A percentile compares a stretch with the other conserved stretches of the same genome.
Conservation (phyloP, 2,888 invertebrate genomes). For the Macrosiphum euphorbiae region DNA sequence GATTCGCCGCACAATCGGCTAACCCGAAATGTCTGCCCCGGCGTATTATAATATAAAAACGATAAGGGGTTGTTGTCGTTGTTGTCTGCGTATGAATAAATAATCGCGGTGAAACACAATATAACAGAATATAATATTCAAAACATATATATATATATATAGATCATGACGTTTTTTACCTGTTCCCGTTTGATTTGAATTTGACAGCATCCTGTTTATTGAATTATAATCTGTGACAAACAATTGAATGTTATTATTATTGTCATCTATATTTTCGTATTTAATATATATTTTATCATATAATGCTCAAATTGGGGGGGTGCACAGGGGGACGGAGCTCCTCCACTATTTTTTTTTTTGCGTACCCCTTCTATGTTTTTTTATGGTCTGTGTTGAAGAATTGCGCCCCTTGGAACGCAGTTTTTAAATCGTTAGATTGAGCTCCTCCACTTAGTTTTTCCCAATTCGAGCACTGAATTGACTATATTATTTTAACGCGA, state of each 20-base stretch:
- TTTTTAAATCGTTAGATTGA: too few relatives aligned
- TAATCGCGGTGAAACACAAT: neutral
- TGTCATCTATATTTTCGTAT: neutral
- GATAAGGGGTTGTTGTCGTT: neutral
- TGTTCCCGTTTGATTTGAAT: slow-evolving; percentile 57
- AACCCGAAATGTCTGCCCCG: neutral
- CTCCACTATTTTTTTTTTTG: too few relatives aligned
- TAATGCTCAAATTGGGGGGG: too few relatives aligned
- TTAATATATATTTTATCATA: too few relatives aligned
- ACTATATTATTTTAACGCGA: neutral
- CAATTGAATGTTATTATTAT: neutral
- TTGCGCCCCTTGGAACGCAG: too few relatives aligned
- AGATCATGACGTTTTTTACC: slow-evolving; percentile 21
- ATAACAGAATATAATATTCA: neutral
- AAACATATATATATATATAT: neutral
- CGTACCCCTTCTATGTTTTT: too few relatives aligned
- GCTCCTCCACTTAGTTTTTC: too few relatives aligned
- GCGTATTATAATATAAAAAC: neutral
- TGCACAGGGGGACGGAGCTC: too few relatives aligned
- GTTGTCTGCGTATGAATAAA: slow-evolving; percentile 11
- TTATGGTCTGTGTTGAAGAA: too few relatives aligned
- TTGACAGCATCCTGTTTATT: slow-evolving; percentile 60
- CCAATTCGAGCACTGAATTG: too few relatives aligned
- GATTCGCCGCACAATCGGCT: slow-evolving; percentile 8
- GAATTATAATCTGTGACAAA: slow-evolving; percentile 54